These are phyloP conservation scores for Petrosia ficiformis DNA, from an alignment of 37 sponge, comb jelly and placozoan species.

Conservation along the genomic window DNA sequence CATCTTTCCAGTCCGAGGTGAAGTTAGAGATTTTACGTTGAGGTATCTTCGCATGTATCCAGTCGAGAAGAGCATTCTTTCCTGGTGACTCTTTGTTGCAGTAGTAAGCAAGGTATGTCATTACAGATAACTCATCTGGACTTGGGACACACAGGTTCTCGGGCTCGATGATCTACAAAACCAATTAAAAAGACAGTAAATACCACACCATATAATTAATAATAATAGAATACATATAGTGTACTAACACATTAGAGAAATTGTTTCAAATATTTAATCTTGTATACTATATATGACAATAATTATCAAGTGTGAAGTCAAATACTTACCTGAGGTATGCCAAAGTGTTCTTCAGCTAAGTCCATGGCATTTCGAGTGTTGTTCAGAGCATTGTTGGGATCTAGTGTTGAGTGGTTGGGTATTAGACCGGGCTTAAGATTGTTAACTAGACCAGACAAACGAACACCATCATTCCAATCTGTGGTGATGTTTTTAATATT, in stretches of 20 bases:
- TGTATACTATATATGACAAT: no score
- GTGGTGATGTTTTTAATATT: slow-evolving; percentile 59
- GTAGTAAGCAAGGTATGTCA: slow-evolving; percentile 88
- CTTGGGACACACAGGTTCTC: slow-evolving; percentile 63
- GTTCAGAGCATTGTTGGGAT: slow-evolving; percentile 44
- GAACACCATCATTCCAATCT: slow-evolving; percentile 74
- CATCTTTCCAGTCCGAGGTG: slow-evolving; percentile 78
- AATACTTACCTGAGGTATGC: slow-evolving; percentile 51
- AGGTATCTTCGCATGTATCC: slow-evolving; percentile 73
- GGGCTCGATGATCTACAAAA: slow-evolving; percentile 30
- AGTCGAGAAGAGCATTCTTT: slow-evolving; percentile 56
- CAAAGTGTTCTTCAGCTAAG: slow-evolving; percentile 68
- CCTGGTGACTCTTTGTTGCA: slow-evolving; percentile 72
- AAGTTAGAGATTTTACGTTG: slow-evolving; percentile 68
- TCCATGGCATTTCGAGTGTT: slow-evolving; percentile 69
- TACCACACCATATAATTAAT: no score
- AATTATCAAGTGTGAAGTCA: no score
- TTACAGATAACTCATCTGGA: slow-evolving; percentile 80
- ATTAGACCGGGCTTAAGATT: slow-evolving; percentile 75
- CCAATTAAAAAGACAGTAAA: neutral
- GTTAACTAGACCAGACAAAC: slow-evolving; percentile 69
- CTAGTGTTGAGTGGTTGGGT: slow-evolving; percentile 63
- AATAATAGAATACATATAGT: no score
- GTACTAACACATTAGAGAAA: no score
- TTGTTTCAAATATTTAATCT: no score